Evolutionary conservation across 2,888 invertebrate species (phyloP).

Genomic region (Reticulitermes lucifugus): DNA sequence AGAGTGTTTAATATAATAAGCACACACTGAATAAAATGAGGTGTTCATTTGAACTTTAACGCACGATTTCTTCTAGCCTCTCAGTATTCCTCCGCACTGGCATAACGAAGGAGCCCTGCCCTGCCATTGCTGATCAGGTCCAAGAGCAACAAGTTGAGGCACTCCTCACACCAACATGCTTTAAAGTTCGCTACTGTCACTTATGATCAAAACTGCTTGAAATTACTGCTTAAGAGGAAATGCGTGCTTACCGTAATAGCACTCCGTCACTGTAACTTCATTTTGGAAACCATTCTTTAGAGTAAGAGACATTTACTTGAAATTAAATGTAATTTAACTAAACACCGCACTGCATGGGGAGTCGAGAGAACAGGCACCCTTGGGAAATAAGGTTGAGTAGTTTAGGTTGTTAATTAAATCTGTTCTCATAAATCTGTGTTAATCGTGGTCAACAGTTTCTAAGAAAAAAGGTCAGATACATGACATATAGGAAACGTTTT

Average conservation of each 20-base stretch:
- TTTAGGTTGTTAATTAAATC: background rate
- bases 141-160: too few species aligned
- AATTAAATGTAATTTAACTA: conserved; percentile 17
- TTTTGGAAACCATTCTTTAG: background rate
- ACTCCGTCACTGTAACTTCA: background rate
- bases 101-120: too few species aligned
- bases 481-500: too few species aligned
- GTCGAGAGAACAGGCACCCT: background rate
- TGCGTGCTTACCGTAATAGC: background rate
- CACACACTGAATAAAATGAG: too few species aligned
- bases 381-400: conserved; percentile 15
- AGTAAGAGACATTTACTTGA: background rate
- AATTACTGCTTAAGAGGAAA: background rate
- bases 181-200: background rate
- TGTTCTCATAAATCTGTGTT: background rate
- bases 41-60: too few species aligned
- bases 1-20: too few species aligned
- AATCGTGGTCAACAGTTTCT: background rate
- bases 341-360: background rate
- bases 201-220: background rate
- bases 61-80: too few species aligned
- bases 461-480: background rate
- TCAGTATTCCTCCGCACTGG: too few species aligned
- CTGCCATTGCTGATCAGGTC: too few species aligned
- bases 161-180: background rate